These are phyloP conservation scores for Pandion haliaetus DNA, from an alignment of 2,113 vertebrate genomes.

Conservation along the genomic window DNA sequence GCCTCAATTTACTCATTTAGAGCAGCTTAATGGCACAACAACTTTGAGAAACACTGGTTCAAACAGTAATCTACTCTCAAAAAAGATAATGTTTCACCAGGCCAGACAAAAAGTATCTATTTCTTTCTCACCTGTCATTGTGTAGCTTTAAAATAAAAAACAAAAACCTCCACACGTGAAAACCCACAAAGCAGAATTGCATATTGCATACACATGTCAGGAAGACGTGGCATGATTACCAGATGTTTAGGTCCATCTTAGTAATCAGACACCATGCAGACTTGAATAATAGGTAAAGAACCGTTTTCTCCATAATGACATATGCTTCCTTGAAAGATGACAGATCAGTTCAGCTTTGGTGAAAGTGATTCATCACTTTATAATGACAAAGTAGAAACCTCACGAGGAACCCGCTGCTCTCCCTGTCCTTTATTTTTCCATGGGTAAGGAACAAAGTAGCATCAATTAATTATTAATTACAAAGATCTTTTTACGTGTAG, in stretches of 20 bases:
- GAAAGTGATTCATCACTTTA: conserved; percentile 56
- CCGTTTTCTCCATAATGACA: background rate
- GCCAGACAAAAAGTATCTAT: background rate
- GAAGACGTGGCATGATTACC: conserved; percentile 6
- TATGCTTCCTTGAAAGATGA: conserved; percentile 46
- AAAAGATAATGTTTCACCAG: conserved; percentile 1
- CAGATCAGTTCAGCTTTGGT: conserved; percentile 4
- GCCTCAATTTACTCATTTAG: background rate
- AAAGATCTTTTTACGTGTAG: conserved; percentile 39
- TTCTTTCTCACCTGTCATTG: conserved; percentile 11
- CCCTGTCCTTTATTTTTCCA: background rate
- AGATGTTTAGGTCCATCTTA: conserved; percentile 41
- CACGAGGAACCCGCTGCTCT: background rate
- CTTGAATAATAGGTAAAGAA: conserved; percentile 21
- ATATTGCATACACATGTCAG: background rate
- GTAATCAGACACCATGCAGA: conserved; percentile 19
- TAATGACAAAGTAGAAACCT: conserved; percentile 1
- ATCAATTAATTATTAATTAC: conserved; percentile 71
- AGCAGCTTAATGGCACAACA: background rate
- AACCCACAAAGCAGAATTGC: background rate
- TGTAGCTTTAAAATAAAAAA: background rate
- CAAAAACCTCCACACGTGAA: background rate
- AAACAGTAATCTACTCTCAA: background rate
- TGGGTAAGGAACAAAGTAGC: conserved; percentile 4
- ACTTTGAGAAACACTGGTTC: background rate